Percentiles rank a stretch among this genome's conserved stretches.
Conservation (phyloP, 2,113 vertebrate genomes). For the Garra rufa region DNA sequence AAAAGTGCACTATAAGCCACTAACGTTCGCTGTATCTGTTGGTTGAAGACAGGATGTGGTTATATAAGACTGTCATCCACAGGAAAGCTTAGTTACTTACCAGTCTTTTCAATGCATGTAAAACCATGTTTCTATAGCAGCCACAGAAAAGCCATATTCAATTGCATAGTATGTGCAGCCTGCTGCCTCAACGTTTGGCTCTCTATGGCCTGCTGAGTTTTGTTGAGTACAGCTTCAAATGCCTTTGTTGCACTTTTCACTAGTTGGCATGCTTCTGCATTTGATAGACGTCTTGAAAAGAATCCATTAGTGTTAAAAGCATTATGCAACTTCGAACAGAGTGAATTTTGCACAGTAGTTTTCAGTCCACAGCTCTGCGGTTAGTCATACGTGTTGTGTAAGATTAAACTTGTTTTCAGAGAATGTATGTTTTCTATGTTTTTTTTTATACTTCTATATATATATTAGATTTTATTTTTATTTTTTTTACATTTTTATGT, state of each 20-base stretch:
- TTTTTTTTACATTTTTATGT: no score
- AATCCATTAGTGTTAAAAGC: conserved; percentile 25
- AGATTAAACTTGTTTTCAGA: not conserved
- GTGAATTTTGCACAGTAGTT: not conserved
- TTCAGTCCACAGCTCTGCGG: not conserved
- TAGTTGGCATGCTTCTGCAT: conserved; percentile 1
- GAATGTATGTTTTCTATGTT: not conserved
- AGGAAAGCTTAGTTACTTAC: not conserved
- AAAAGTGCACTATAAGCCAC: not conserved
- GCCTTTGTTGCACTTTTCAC: conserved; percentile 14
- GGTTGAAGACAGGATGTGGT: conserved; percentile 32
- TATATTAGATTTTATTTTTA: no score
- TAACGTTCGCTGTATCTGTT: conserved; percentile 3
- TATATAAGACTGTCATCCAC: conserved; percentile 13
- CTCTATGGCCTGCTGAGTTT: conserved; percentile 16
- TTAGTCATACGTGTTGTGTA: not conserved
- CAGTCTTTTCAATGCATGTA: not conserved
- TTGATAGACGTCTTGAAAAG: conserved; percentile 14
- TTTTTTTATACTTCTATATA: no score
- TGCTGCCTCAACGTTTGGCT: not conserved
- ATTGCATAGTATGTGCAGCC: conserved; percentile 7
- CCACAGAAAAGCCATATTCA: not conserved
- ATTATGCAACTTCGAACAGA: not conserved
- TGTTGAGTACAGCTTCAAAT: not conserved
- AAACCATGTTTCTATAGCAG: conserved; percentile 22